Conservation (phyloP, 2,797 vertebrate species). For the Pseudochirops cupreus region DNA sequence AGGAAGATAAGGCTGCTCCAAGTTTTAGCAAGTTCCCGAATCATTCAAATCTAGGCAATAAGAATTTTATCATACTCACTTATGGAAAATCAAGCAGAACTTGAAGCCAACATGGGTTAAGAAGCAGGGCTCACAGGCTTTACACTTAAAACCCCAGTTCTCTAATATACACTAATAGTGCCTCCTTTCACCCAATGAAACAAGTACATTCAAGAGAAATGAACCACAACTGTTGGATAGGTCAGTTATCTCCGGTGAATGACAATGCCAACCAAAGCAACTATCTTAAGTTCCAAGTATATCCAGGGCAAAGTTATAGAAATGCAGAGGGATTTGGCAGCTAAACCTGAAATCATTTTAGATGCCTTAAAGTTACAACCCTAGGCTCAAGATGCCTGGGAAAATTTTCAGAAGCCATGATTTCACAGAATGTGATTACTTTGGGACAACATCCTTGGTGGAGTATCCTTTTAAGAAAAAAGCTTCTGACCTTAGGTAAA, state of each 20-base stretch:
- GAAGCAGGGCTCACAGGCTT: not conserved
- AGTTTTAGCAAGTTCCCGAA: not conserved
- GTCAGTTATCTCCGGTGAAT: not conserved
- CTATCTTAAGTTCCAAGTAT: conserved; percentile 67
- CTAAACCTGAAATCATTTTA: conserved; percentile 71
- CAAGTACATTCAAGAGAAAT: not conserved
- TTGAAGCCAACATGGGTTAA: not conserved
- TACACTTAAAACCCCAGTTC: not conserved
- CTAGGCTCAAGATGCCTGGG: conserved; percentile 50
- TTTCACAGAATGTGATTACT: conserved; percentile 69
- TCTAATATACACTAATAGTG: not conserved
- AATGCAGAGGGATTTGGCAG: conserved; percentile 69
- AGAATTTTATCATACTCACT: conserved; percentile 17
- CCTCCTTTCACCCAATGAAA: not conserved
- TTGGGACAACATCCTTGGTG: conserved; percentile 60
- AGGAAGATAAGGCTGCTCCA: conserved; percentile 4
- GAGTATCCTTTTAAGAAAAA: not conserved
- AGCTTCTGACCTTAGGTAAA: conserved; percentile 22
- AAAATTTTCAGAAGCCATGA: conserved; percentile 70
- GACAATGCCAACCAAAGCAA: conserved; percentile 21
- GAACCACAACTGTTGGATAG: not conserved
- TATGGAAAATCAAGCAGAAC: not conserved
- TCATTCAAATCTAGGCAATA: conserved; percentile 2
- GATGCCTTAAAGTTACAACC: conserved; percentile 75
- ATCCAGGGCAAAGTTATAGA: conserved; percentile 73